These are phyloP conservation scores for Heliconius himera DNA, from an alignment of 1,140 invertebrate genomes.

Conservation along the genomic window DNA sequence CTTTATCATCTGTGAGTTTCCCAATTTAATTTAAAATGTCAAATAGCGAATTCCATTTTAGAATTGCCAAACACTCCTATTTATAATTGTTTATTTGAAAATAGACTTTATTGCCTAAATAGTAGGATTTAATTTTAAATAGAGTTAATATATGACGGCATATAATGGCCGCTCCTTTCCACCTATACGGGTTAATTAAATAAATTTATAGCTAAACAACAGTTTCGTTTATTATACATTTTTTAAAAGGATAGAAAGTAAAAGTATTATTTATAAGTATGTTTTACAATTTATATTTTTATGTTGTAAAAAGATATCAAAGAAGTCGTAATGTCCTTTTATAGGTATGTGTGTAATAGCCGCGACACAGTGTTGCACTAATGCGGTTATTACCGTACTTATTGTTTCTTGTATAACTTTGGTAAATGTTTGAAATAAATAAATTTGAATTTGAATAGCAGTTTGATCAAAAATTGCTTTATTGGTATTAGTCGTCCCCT, in stretches of 20 bases:
- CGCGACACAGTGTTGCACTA: too few relatives aligned
- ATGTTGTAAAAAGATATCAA: background rate
- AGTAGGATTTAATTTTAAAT: slow-evolving; percentile 23
- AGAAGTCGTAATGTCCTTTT: too few relatives aligned
- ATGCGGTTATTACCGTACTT: too few relatives aligned
- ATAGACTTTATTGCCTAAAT: background rate
- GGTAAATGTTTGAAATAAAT: too few relatives aligned
- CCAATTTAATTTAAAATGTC: slow-evolving; percentile 32
- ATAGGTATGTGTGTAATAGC: too few relatives aligned
- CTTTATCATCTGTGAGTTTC: slow-evolving; percentile 8
- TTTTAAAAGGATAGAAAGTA: slow-evolving; percentile 25
- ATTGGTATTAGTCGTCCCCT: too few relatives aligned
- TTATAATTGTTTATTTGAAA: slow-evolving; percentile 6
- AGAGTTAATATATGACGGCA: slow-evolving; percentile 18
- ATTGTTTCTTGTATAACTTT: too few relatives aligned
- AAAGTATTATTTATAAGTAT: slow-evolving; percentile 6
- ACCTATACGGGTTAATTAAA: slow-evolving; percentile 43
- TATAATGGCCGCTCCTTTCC: slow-evolving; percentile 36
- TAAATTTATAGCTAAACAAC: slow-evolving; percentile 39
- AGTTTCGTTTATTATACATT: slow-evolving; percentile 25
- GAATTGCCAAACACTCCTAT: slow-evolving; percentile 34
- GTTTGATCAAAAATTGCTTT: too few relatives aligned
- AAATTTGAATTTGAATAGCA: too few relatives aligned
- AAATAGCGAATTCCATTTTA: slow-evolving; percentile 33
- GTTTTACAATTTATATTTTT: background rate